Evolutionary conservation across 2,888 invertebrate species (phyloP).

Genomic region (Ethmia dodecea): DNA sequence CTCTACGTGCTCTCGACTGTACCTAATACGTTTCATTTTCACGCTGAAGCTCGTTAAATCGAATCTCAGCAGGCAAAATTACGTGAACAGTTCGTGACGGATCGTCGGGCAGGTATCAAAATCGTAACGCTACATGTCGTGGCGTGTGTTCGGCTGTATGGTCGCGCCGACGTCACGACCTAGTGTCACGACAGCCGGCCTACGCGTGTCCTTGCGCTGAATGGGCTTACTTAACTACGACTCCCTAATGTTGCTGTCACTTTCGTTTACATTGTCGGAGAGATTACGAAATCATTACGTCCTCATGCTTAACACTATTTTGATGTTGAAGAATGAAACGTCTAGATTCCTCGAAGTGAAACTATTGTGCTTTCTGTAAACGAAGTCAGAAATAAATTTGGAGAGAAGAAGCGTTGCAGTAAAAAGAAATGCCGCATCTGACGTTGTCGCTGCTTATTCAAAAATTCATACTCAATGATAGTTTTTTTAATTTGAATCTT

Average conservation of each 20-base stretch:
- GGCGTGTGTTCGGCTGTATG: slow-evolving; percentile 22
- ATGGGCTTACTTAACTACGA: slow-evolving; percentile 9
- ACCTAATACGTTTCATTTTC: too few species aligned
- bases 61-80: slow-evolving; percentile 7
- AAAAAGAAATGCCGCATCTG: too few species aligned
- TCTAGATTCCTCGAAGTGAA: too few species aligned
- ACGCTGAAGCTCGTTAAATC: too few species aligned
- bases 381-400: too few species aligned
- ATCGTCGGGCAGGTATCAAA: slow-evolving; percentile 8
- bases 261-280: slow-evolving; percentile 10
- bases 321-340: too few species aligned
- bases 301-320: neutral
- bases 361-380: too few species aligned
- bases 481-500: too few species aligned
- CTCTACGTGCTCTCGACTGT: too few species aligned
- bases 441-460: too few species aligned
- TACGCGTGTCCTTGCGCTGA: slow-evolving; percentile 27
- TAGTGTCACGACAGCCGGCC: slow-evolving; percentile 23
- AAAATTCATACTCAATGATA: too few species aligned
- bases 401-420: too few species aligned
- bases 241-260: slow-evolving; percentile 12
- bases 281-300: neutral
- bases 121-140: slow-evolving; percentile 23
- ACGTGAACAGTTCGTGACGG: slow-evolving; percentile 20
- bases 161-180: slow-evolving; percentile 29